Percentiles rank a stretch among this genome's conserved stretches.
Evolutionary conservation across 2,113 vertebrate genomes (phyloP).

Genomic region (Ibidorhyncha struthersii): DNA sequence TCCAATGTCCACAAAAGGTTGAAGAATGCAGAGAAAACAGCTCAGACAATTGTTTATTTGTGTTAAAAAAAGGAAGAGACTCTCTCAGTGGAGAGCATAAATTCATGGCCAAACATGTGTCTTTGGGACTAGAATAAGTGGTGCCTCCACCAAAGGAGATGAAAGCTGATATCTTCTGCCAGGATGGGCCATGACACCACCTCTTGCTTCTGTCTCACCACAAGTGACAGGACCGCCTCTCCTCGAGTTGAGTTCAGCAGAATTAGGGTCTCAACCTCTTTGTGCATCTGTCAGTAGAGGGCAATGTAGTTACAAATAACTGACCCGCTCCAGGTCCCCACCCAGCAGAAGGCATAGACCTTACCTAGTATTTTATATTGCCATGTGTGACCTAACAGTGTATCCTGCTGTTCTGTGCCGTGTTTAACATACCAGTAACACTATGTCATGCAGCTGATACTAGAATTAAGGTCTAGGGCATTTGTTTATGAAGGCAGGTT

Average conservation of each 20-base stretch:
- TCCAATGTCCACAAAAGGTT: conserved; percentile 17
- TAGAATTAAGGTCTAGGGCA: conserved; percentile 50
- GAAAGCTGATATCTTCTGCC: not conserved
- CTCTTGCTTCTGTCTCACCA: not conserved
- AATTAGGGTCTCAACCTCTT: not conserved
- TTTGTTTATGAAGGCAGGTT: conserved; percentile 46
- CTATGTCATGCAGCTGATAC: conserved; percentile 35
- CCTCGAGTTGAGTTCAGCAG: not conserved
- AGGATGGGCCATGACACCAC: not conserved
- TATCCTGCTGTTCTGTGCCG: conserved; percentile 34
- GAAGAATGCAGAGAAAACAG: conserved; percentile 43
- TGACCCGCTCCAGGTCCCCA: conserved; percentile 3
- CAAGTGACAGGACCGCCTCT: not conserved
- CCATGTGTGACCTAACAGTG: conserved; percentile 36
- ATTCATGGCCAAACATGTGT: not conserved
- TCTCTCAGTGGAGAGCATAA: not conserved
- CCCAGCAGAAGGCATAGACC: conserved; percentile 23
- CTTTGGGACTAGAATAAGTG: not conserved
- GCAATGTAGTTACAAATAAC: conserved; percentile 59
- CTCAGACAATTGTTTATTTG: not conserved
- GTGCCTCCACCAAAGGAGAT: not conserved
- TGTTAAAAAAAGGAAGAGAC: not conserved
- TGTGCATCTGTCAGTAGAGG: conserved; percentile 57
- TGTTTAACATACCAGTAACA: conserved; percentile 46
- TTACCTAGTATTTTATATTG: not conserved